Evolutionary conservation across 2,797 vertebrate genomes (phyloP).

Genomic region (Peromyscus eremicus): DNA sequence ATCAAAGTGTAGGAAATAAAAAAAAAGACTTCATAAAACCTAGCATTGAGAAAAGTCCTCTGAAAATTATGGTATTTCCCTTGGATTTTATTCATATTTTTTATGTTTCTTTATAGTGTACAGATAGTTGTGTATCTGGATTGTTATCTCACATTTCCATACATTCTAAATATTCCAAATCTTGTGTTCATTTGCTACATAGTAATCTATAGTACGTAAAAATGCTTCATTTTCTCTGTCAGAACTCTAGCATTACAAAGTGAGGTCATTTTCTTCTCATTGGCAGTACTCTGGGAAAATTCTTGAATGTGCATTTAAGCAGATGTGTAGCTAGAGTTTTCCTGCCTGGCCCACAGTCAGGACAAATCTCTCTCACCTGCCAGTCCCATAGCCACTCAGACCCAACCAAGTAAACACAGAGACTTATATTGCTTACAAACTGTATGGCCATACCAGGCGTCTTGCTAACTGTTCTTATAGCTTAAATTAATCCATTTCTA

Average conservation of each 20-base stretch:
- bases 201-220: neutral
- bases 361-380: no score
- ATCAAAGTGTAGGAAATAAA: neutral
- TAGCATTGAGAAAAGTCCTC: neutral
- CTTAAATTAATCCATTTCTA: no score
- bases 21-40: neutral
- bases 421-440: no score
- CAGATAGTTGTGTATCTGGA: neutral
- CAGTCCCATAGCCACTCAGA: no score
- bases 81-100: neutral
- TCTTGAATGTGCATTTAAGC: slow-evolving; percentile 40
- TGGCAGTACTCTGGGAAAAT: slow-evolving; percentile 9
- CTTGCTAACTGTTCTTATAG: no score
- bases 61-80: neutral
- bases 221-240: neutral
- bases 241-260: neutral
- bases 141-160: slow-evolving; percentile 14
- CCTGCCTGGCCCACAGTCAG: no score
- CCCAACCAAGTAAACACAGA: no score
- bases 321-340: no score
- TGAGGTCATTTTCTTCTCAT: neutral
- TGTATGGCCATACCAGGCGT: no score
- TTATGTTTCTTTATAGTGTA: neutral
- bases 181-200: neutral
- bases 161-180: slow-evolving; percentile 44